Evolutionary conservation across 2,797 vertebrate species (phyloP), one percentile per base, ranked within the genome.

Genomic region (Apodemus agrarius): DNA sequence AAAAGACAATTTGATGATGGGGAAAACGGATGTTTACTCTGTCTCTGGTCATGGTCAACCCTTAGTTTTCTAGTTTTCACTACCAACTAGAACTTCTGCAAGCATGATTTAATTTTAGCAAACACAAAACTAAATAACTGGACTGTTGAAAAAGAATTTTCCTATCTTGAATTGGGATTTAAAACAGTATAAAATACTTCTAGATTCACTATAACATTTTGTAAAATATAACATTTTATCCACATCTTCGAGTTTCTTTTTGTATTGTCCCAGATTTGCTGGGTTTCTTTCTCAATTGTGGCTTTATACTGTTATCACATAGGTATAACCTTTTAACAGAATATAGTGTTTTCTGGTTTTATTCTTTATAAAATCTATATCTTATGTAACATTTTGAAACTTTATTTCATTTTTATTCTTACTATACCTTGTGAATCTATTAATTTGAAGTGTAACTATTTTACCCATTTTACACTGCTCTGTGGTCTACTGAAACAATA

Each of bases 71-170:
- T 63, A 59, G 29, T 78, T 76, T 83, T 83, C 22, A 65, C n/a
- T 93, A 94, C 46, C 52, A 76, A n/a, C 43, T 54, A 72, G 40
- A 69, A 49, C 17, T 91, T 95, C 82, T 52, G 6, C 10, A 72
- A 86, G 22, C 54, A 76, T 40, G 34, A 72, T 94, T 92, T 93
- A 29, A 87, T 93, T 81, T 86, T n/a, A 78, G 72, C 34, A 90
- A 4, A 83, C 16, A 52, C 2, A 16, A 75, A 89, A 54, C 79
- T 95, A 61, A 94, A 81, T 93, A 46, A 29, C 49, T 78, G 9
- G 6, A 31, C n/a, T 61, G 54, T 57, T 84, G 11, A 92, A 37
- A 61, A 79, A 61, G 7, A 13, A 79, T 88, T 81, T 95, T 91
- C 83, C 11, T 52, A 52, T 87, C 91, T 54, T 63, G 69, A 90